A percentile compares a stretch with the other conserved stretches of the same genome.
phyloP scores from a whole-genome alignment of 2,797 vertebrate species.

The Synaphobranchus kaupii region DNA sequence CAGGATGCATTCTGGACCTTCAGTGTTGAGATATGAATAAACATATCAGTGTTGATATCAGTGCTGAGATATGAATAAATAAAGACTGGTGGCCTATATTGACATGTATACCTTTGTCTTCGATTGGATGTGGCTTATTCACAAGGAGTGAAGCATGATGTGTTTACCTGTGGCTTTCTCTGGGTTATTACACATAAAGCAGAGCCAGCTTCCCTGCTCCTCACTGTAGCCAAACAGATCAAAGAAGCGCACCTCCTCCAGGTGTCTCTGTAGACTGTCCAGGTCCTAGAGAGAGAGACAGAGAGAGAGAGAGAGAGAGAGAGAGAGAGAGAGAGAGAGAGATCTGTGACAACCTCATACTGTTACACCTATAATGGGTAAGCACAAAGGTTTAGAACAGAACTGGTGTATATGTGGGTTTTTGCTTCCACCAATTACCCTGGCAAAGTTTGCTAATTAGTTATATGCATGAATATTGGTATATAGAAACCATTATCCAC shows the following conservation, averaged over 20 bases:
- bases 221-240: conserved; percentile 93
- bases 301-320: conserved; percentile 21
- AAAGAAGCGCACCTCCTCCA: conserved; percentile 94
- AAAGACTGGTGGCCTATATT: not conserved
- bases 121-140: not conserved
- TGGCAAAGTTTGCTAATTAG: not conserved
- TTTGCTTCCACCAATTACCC: not conserved
- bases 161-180: conserved; percentile 87
- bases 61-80: not conserved
- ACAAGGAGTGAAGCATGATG: not conserved
- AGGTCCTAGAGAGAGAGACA: conserved; percentile 75
- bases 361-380: not conserved
- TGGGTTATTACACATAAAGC: conserved; percentile 98
- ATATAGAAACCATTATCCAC: not conserved
- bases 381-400: not conserved
- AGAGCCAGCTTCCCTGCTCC: conserved; percentile 84
- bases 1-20: not conserved
- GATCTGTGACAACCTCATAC: not conserved
- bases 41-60: no score
- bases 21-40: not conserved
- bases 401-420: not conserved
- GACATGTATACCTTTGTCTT: not conserved
- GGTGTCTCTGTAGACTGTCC: conserved; percentile 84
- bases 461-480: not conserved
- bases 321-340: conserved; percentile 28